phyloP scores from a whole-genome alignment of 2,888 invertebrate species.

The Oegoconia quadripuncta region DNA sequence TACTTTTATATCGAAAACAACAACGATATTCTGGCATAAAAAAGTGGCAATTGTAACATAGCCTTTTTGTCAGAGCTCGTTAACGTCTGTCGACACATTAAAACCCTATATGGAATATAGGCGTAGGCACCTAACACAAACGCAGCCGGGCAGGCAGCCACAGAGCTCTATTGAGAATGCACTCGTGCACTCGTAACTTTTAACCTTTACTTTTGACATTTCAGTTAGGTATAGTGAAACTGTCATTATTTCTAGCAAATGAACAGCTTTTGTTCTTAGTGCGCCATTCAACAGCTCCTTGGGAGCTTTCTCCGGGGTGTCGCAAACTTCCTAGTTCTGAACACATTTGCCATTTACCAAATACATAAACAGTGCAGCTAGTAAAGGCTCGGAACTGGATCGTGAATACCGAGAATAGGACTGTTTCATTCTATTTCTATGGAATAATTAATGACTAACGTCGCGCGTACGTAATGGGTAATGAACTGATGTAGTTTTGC shows the following conservation, averaged over 20 bases:
- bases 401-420: conserved; percentile 46
- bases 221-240: conserved; percentile 53
- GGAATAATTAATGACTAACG: conserved; percentile 45
- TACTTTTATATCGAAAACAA: no score
- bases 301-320: conserved; percentile 62
- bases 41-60: no score
- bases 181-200: conserved; percentile 55
- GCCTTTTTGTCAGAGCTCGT: no score
- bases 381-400: conserved; percentile 50
- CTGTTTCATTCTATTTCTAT: conserved; percentile 44
- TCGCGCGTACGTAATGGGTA: conserved; percentile 7
- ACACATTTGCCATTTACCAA: conserved; percentile 62
- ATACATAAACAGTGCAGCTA: conserved; percentile 49
- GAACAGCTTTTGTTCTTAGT: conserved; percentile 66
- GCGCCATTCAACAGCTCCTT: conserved; percentile 55
- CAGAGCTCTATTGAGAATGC: conserved; percentile 25
- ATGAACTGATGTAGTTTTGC: not conserved
- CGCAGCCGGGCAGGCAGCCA: conserved; percentile 10
- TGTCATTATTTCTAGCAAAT: conserved; percentile 69
- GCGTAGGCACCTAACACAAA: conserved; percentile 4
- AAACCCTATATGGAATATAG: not conserved
- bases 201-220: conserved; percentile 74
- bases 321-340: conserved; percentile 58
- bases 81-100: conserved; percentile 1
- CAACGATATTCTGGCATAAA: no score